phyloP scores from a whole-genome alignment of 2,888 invertebrate species.

The Pogonocherus hispidulus region DNA sequence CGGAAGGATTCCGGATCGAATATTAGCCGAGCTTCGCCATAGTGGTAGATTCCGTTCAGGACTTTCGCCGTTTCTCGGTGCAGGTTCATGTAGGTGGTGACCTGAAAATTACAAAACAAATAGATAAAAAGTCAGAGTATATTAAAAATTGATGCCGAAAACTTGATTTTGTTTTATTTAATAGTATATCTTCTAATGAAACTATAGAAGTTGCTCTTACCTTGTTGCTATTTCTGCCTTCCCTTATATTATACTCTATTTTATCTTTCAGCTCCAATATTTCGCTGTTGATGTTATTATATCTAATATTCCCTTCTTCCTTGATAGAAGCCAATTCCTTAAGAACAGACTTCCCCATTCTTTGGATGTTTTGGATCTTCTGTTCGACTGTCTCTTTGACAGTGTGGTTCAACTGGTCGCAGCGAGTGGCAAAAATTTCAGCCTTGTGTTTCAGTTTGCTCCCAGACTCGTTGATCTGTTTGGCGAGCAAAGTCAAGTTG shows the following conservation, averaged over 20 bases:
- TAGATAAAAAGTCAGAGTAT: too few species aligned
- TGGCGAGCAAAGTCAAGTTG: slow-evolving; percentile 72
- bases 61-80: slow-evolving; percentile 74
- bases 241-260: slow-evolving; percentile 59
- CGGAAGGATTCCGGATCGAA: slow-evolving; percentile 74
- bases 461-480: slow-evolving; percentile 72
- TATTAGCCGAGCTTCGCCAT: slow-evolving; percentile 71
- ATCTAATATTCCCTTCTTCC: slow-evolving; percentile 68
- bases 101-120: slow-evolving; percentile 64
- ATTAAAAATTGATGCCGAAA: too few species aligned
- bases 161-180: too few species aligned
- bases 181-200: too few species aligned
- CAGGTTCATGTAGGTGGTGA: slow-evolving; percentile 72
- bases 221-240: slow-evolving; percentile 53
- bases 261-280: slow-evolving; percentile 69
- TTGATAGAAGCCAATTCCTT: slow-evolving; percentile 68
- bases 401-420: slow-evolving; percentile 71
- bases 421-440: slow-evolving; percentile 73
- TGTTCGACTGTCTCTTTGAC: slow-evolving; percentile 71
- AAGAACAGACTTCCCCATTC: slow-evolving; percentile 68
- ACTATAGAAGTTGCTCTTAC: slow-evolving; percentile 31
- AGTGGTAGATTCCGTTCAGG: slow-evolving; percentile 72
- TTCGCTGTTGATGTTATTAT: slow-evolving; percentile 69
- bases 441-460: slow-evolving; percentile 72
- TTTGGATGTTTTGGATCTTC: slow-evolving; percentile 70